Conservation (phyloP, 2,888 invertebrate genomes). For the Linnaemya tessellans region DNA sequence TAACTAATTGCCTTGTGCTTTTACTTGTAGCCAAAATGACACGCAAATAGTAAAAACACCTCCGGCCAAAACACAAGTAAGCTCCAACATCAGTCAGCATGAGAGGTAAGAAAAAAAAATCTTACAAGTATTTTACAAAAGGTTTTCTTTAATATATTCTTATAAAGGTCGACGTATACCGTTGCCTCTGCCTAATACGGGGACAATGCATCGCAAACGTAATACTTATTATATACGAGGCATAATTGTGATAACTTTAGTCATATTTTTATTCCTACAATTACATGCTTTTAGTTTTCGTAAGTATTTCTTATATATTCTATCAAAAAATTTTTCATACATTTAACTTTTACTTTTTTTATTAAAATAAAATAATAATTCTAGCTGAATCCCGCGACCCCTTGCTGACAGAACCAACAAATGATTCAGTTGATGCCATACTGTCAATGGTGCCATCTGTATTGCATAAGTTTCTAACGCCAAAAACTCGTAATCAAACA, state of each 20-base stretch:
- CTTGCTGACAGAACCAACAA: constrained; percentile 84
- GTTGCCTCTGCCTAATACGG: constrained; percentile 83
- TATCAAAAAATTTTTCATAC: not conserved
- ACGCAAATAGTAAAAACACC: constrained; percentile 21
- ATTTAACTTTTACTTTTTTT: not conserved
- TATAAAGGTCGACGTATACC: constrained; percentile 80
- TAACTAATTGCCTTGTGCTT: not conserved
- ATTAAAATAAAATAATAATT: constrained; percentile 21
- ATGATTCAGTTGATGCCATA: constrained; percentile 91
- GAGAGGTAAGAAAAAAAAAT: constrained; percentile 57
- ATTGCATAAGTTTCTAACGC: constrained; percentile 90
- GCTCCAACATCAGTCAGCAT: constrained; percentile 51
- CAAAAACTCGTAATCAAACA: constrained; percentile 86
- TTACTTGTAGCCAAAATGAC: constrained; percentile 58
- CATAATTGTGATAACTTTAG: constrained; percentile 80
- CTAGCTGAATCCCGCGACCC: constrained; percentile 84
- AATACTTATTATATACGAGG: constrained; percentile 82
- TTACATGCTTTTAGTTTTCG: constrained; percentile 83
- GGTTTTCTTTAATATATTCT: constrained; percentile 5
- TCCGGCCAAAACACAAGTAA: constrained; percentile 7
- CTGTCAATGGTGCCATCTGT: constrained; percentile 92
- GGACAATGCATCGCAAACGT: constrained; percentile 82
- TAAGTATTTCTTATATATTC: constrained; percentile 75
- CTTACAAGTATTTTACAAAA: not conserved
- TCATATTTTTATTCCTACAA: constrained; percentile 82